These are phyloP conservation scores for Loripinus fragilis DNA, from an alignment of 2,888 invertebrate species.

Conservation along the genomic window DNA sequence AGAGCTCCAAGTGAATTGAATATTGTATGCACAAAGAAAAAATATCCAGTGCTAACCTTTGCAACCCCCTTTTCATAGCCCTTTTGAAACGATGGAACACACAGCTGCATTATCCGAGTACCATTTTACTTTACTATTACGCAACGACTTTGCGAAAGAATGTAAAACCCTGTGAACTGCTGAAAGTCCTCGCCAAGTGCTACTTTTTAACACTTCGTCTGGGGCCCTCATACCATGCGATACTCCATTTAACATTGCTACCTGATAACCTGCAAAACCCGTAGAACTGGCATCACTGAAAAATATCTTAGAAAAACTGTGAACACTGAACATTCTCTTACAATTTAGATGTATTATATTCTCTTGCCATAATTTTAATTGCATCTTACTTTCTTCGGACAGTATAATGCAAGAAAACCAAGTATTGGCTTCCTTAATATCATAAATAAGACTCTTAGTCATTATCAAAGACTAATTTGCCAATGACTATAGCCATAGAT, in stretches of 20 bases:
- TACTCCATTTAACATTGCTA: neutral
- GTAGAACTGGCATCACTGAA: neutral
- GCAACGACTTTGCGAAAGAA: neutral
- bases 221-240: neutral
- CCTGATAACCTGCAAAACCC: neutral
- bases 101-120: neutral
- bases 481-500: neutral
- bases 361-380: neutral
- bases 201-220: neutral
- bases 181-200: neutral
- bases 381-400: neutral
- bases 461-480: neutral
- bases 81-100: constrained; percentile 25
- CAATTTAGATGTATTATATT: neutral
- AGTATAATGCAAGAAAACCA: neutral
- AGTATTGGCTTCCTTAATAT: neutral
- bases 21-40: neutral
- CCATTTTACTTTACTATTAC: neutral
- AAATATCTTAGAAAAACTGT: neutral
- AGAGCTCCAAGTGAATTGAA: neutral
- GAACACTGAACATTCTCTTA: neutral
- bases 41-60: constrained; percentile 24
- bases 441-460: neutral
- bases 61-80: constrained; percentile 39
- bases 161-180: neutral